A percentile compares a stretch with the other conserved stretches of the same genome.
These are phyloP conservation scores for Rutpela maculata DNA, from an alignment of 2,888 invertebrate species.

Conservation along the genomic window DNA sequence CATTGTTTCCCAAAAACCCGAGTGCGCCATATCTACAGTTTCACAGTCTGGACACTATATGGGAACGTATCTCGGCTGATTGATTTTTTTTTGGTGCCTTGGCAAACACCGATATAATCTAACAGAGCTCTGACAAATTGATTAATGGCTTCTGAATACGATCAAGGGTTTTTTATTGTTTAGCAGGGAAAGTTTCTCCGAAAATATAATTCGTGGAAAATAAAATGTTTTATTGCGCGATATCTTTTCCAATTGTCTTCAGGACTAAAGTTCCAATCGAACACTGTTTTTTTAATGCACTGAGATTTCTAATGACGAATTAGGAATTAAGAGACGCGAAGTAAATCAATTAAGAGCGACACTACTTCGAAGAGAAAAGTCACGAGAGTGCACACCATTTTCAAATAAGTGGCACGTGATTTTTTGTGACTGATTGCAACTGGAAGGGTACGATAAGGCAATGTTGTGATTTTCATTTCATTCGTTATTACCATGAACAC, in stretches of 20 bases:
- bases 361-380: background rate
- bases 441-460: constrained; percentile 33
- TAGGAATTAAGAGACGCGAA: background rate
- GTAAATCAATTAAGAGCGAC: background rate
- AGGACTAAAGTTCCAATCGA: background rate
- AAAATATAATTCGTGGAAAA: background rate
- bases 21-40: constrained; percentile 22
- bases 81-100: constrained; percentile 18
- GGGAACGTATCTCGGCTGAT: constrained; percentile 7
- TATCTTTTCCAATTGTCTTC: too few relatives aligned
- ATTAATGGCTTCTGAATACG: constrained; percentile 27
- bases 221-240: background rate
- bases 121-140: constrained; percentile 18
- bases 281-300: background rate
- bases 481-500: constrained; percentile 38
- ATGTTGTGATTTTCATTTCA: constrained; percentile 41
- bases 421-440: constrained; percentile 35
- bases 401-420: constrained; percentile 4
- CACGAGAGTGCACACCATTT: constrained; percentile 5
- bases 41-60: background rate
- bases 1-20: constrained; percentile 79
- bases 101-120: constrained; percentile 5
- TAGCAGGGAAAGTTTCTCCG: background rate
- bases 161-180: constrained; percentile 11
- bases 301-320: background rate